Evolutionary conservation across 2,888 invertebrate genomes (phyloP), one percentile per base, ranked within the genome.

Genomic region (Lithophane leautieri): DNA sequence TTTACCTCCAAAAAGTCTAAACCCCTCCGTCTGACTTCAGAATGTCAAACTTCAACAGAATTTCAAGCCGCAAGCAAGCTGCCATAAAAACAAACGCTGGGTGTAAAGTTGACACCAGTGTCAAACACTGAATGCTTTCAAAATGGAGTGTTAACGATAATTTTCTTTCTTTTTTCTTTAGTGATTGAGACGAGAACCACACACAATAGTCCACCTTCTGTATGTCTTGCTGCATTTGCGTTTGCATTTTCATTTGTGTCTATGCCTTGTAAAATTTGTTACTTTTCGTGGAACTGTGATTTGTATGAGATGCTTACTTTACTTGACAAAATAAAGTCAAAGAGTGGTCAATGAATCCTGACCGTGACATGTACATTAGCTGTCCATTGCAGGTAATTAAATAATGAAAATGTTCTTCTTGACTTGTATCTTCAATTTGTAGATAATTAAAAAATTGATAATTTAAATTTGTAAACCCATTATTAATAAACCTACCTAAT

Each of bases 41-140:
- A 67, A 67, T 19, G 16, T n/a, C 34, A 52, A 50, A 52, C n/a
- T n/a, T 54, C 11, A 67, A 67, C 34, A 67, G 68, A 71, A 71
- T 65, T 76, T 71, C 50, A 44, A 65, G 56, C 71, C 68, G 52
- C 82, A 66, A 61, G 52, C 82, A 66, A 61, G 65, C 34, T 50
- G 14, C 34, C 56, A 69, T 69, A 56, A 80, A 81, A 76, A 80
- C 76, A 60, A 65, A 66, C 50, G 47, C 61, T 44, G 61, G 22
- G 12, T 61, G 28, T 71, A 62, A 76, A 82, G 69, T 61, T 81
- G 82, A 72, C 77, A 72, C 52, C 70, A 16, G 22, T 54, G 22
- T 22, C 28, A n/a, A n/a, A 22, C 62, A 47, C 22, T 3, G 81
- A 68, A 25, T 68, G 58, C 12, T 19, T 58, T 14, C 22, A 40